Evolutionary conservation across 2,113 vertebrate genomes (phyloP).

Genomic region (Ia io): DNA sequence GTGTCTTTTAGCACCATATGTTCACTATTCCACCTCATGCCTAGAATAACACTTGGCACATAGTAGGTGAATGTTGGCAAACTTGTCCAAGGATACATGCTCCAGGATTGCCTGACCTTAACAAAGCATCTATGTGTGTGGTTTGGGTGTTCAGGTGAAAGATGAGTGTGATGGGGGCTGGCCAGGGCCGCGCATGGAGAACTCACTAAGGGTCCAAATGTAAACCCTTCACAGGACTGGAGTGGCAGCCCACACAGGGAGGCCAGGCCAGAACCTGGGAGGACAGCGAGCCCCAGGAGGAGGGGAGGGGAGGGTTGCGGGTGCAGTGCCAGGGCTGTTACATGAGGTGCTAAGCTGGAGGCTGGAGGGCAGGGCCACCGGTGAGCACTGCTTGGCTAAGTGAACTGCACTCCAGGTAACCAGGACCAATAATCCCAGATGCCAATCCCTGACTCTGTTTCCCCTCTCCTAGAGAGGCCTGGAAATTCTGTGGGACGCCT

Average conservation of each 20-base stretch:
- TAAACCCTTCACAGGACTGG: not conserved
- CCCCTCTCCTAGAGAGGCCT: not conserved
- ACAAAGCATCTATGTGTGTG: not conserved
- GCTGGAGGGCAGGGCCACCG: accelerated
- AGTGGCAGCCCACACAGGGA: not conserved
- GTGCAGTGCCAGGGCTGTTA: not conserved
- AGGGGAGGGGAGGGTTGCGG: not conserved
- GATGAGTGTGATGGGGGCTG: not conserved
- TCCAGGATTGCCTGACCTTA: not conserved
- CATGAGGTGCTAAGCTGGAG: accelerated
- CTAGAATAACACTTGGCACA: not conserved
- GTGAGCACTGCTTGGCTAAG: not conserved
- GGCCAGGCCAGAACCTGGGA: not conserved
- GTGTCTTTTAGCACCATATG: not conserved
- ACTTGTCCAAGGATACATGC: not conserved
- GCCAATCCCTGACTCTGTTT: not conserved
- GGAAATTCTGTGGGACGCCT: not conserved
- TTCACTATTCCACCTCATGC: not conserved
- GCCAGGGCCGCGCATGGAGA: not conserved
- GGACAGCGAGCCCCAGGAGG: not conserved
- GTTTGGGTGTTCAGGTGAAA: not conserved
- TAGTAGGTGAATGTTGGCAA: not conserved
- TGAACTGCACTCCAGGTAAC: not conserved
- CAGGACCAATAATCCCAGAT: accelerated
- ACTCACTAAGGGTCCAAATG: too few relatives aligned